These are phyloP conservation scores for Hoplostethus mediterraneus DNA, from an alignment of 2,797 vertebrate genomes.

Conservation along the genomic window DNA sequence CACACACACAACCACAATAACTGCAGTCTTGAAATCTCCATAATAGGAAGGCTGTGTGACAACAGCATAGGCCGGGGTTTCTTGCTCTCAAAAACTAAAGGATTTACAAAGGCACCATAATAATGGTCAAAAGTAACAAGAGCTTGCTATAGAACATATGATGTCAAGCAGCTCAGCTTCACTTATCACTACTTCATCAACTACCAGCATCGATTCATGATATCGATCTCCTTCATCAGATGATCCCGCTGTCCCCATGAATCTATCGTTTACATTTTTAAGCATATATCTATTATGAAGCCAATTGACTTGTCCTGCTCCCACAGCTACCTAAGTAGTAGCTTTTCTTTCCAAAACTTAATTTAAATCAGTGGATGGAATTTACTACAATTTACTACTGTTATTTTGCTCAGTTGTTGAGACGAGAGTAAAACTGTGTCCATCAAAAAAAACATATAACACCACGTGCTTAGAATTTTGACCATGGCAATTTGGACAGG, in stretches of 20 bases:
- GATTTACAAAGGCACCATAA: background rate
- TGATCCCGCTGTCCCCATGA: too few species aligned
- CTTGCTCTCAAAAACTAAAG: background rate
- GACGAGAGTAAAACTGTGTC: background rate
- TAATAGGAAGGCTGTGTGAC: background rate
- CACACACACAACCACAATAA: too few species aligned
- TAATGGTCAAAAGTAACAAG: background rate
- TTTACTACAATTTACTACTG: too few species aligned
- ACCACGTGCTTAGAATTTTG: too few species aligned
- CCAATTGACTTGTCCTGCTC: too few species aligned
- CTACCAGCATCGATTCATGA: background rate
- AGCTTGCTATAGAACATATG: background rate
- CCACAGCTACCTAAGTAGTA: too few species aligned
- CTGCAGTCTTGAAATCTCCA: too few species aligned
- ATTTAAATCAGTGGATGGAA: too few species aligned
- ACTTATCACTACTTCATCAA: background rate
- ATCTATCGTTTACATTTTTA: too few species aligned
- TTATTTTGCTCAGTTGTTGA: background rate
- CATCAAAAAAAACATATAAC: too few species aligned
- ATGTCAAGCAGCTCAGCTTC: background rate
- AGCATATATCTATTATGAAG: too few species aligned
- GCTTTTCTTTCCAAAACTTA: too few species aligned
- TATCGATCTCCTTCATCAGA: background rate
- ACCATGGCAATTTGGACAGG: background rate
- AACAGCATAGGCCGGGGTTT: background rate